Evolutionary conservation across 2,888 invertebrate species (phyloP), one percentile per base, ranked within the genome.

Genomic region (Tetheella fluctuosa): DNA sequence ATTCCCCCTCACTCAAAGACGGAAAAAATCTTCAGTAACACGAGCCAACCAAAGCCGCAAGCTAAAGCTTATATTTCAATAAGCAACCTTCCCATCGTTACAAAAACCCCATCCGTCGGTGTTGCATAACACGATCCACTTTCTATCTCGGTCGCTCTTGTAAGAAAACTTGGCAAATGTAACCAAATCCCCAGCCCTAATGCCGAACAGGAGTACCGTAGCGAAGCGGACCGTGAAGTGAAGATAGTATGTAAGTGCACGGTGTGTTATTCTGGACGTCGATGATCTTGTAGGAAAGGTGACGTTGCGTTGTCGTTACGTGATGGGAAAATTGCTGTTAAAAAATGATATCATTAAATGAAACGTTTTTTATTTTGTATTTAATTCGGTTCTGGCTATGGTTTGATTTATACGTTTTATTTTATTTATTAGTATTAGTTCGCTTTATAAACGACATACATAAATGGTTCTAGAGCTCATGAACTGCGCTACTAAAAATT

Each of bases 101-200:
- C 48, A 48, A 25, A 54, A 34, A 54, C 28, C 28, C 54, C 54
- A 54, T 54, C 34, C 28, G 54, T 28, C 20, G 17, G 48, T 48
- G 48, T 48, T 48, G 48, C 61, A 53, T 53, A 64, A 61, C 61
- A 52, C 58, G 63, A 42, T 54, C 60, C 59, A 63, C 57, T 61
- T 67, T 48, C 48, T 48, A 48, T 48, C 48, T 48, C 48, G 48
- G 48, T 48, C 20, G 48, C 48, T 20, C 48, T 48, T 20, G 54
- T 48, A 59, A 54, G 60, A 62, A 61, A 67, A 61, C 64, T 67
- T 67, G 67, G 69, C 67, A 65, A 64, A 59, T 62, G 65, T 63
- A 64, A 64, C 61, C 59, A 58, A 61, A 61, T 48, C 61, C 62
- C 52, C 54, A 52, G 63, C 54, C 65, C 59, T 65, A 48, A 48